phyloP scores from a whole-genome alignment of 2,888 invertebrate species.

The Nomada ferruginata region DNA sequence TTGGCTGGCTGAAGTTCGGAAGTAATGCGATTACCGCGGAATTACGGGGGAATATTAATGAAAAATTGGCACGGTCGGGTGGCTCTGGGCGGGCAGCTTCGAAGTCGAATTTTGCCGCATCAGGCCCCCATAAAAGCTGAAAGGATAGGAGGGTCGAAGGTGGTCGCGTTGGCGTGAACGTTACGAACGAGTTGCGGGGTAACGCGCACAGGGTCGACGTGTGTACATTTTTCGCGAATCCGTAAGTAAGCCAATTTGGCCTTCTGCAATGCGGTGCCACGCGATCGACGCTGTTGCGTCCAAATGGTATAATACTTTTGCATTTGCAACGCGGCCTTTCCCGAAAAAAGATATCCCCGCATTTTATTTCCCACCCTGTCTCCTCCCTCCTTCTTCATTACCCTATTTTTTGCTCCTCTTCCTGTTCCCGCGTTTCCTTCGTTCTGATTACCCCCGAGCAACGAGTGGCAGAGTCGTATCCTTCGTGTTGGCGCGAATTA shows the following conservation, averaged over 20 bases:
- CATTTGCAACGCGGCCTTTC: slow-evolving; percentile 44
- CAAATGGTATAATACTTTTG: slow-evolving; percentile 52
- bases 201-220: slow-evolving; percentile 38
- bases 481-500: slow-evolving; percentile 23
- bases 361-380: background rate
- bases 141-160: background rate
- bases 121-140: background rate
- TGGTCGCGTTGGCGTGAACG: slow-evolving; percentile 15
- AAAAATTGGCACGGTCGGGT: slow-evolving; percentile 47
- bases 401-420: too few relatives aligned
- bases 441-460: background rate
- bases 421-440: background rate
- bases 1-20: slow-evolving; percentile 23
- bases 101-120: slow-evolving; percentile 10
- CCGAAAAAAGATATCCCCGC: slow-evolving; percentile 44
- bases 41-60: slow-evolving; percentile 53
- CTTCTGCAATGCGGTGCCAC: slow-evolving; percentile 57
- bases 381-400: background rate
- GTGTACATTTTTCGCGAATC: slow-evolving; percentile 52
- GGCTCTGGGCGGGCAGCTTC: background rate
- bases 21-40: slow-evolving; percentile 49
- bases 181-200: slow-evolving; percentile 49
- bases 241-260: slow-evolving; percentile 62
- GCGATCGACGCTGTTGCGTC: slow-evolving; percentile 63
- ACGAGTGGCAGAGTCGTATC: background rate